phyloP scores from a whole-genome alignment of 2,888 invertebrate species.

The Steinernema carpocapsae region DNA sequence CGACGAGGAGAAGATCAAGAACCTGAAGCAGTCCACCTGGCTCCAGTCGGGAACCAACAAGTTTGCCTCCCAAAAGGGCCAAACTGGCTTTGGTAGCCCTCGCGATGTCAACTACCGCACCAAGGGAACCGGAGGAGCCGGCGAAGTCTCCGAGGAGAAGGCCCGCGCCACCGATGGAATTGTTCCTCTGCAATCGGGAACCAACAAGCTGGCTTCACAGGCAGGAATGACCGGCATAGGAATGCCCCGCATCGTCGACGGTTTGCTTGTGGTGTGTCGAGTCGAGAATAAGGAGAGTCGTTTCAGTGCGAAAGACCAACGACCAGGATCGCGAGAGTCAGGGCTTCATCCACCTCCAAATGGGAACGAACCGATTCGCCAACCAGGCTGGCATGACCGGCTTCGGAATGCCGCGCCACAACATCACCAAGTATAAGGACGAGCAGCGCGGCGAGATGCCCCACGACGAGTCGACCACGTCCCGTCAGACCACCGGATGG shows the following conservation, averaged over 20 bases:
- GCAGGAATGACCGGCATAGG: conserved; percentile 73
- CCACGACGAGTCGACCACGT: conserved; percentile 67
- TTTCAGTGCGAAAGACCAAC: conserved; percentile 62
- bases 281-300: background rate
- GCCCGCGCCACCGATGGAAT: conserved; percentile 69
- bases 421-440: conserved; percentile 68
- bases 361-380: conserved; percentile 69
- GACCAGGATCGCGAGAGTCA: conserved; percentile 68
- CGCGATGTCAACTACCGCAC: conserved; percentile 69
- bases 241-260: conserved; percentile 72
- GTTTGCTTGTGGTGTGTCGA: conserved; percentile 48
- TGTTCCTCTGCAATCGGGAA: conserved; percentile 73
- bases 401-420: conserved; percentile 68
- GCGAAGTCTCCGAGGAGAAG: conserved; percentile 69
- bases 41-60: conserved; percentile 69
- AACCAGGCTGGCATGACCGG: conserved; percentile 68
- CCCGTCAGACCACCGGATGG: conserved; percentile 68
- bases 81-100: conserved; percentile 61
- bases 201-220: conserved; percentile 73
- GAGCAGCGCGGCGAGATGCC: conserved; percentile 68
- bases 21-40: conserved; percentile 64
- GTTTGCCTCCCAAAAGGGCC: conserved; percentile 69
- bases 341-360: conserved; percentile 69
- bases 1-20: conserved; percentile 67
- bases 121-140: conserved; percentile 67